Base-by-base conservation (phyloP, 2,888 invertebrate species). In the Pollenia griseotomentosa region DNA sequence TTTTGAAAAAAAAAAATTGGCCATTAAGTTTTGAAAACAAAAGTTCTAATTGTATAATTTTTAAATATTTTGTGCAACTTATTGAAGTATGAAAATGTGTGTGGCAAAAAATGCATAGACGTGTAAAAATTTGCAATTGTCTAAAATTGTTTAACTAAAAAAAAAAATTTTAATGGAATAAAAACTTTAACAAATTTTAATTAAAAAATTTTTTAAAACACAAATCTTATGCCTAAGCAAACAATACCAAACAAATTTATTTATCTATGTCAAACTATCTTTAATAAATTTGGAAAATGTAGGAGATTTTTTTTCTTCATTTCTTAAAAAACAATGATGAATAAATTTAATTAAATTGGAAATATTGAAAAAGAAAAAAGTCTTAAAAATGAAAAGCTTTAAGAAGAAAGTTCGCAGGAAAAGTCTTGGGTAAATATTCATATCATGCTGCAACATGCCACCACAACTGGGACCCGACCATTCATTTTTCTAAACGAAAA, bases 181-280 rank as follows among this genome's bases (percentile, higher is more conserved):
- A 5, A 33, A 33, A 33, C 23, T 23, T 23, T 23, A 19, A 19
- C 1, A 19, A 19, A 19, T 19, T 19, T 19, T 19, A 19, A 33
- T 33, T 33, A 33, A 5, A 33, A 33, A 1, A 1, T 33, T 33
- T 33, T 33, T 33, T 33, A 6, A 33, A 33, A 33, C 33, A 33
- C 5, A 33, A 33, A 33, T 33, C 33, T 33, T 33, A 33, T 33
- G 33, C 33, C 33, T 33, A 0, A 33, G 33, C 9, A 33, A 55
- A 44, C 23, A 12, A 46, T 23, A 42, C 8, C n/a, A 51, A 23
- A 63, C 23, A 73, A 61, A 73, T 73, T 63, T 77, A 63, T 83
- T 70, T 83, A 87, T 87, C 77, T 87, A n/a, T 81, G 83, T 68
- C 77, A 77, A 87, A 83, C 16, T 16, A 83, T 75, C 59, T 65